Base-by-base conservation (phyloP, 2,797 vertebrate genomes). In the Tolypeutes matacus region DNA sequence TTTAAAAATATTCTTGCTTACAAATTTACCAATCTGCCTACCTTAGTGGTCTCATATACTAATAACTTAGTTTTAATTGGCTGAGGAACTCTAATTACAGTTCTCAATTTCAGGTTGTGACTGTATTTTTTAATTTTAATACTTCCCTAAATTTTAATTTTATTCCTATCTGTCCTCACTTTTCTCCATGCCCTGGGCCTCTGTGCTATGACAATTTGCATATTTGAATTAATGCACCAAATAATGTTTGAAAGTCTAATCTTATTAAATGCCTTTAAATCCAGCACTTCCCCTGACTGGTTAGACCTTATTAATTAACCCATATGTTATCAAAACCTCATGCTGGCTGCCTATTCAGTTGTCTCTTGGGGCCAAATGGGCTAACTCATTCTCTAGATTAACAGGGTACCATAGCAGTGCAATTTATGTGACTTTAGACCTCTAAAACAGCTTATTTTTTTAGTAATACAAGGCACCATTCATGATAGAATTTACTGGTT, bases 181-280 rank as follows among this genome's bases (percentile, higher is more conserved):
- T 93, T 78, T 84, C 90, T 86, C 29, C 65, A 67, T 88, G 60
- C 14, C 11, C 25, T 93, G 78, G 76, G 82, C 60, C 46, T 67
- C 94, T 96, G 85, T 72, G 85, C 51, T 92, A 62, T 80, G 64
- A 29, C 58, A 95, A 94, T 97, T 97, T 96, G 75, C 86, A 86
- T 95, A 89, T 91, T 90, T 95, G 95, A 97, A 97, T 96, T 95
- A 97, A 96, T 96, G 58, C 87, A 80, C 88, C 90, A 96, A 92
- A 95, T 96, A 97, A 96, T 93, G 77, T 96, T 97, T 96, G 51
- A 92, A 97, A 93, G 78, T 95, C 90, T 95, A 95, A 97, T 96
- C 85, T 92, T 96, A 96, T 90, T 95, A 97, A 97, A 86, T 93
- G 60, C 31, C 10, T 95, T 93, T 94, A 96, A 92, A 77, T 93